Evolutionary conservation across 2,888 invertebrate genomes (phyloP).

Genomic region (Adelphocoris suturalis): DNA sequence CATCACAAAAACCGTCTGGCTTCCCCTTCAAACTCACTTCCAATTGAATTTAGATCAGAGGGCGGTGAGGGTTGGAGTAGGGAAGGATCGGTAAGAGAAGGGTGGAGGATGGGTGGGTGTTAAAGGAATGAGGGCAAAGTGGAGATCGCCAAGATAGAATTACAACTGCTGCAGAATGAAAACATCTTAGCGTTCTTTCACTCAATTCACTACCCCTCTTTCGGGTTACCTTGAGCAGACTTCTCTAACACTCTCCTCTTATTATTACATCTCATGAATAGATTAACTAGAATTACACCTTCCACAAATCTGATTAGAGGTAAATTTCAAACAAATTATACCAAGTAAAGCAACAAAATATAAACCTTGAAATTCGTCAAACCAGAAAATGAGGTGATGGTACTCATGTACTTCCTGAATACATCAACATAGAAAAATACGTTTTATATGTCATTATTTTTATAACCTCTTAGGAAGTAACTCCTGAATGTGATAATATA

Average conservation of each 20-base stretch:
- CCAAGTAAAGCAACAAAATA: too few species aligned
- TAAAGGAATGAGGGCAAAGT: constrained; percentile 27
- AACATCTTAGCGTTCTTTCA: constrained; percentile 53
- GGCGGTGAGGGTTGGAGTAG: neutral
- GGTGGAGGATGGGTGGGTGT: neutral
- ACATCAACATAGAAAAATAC: too few species aligned
- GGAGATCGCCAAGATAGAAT: constrained; percentile 61
- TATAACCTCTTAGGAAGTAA: too few species aligned
- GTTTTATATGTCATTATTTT: too few species aligned
- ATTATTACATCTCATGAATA: constrained; percentile 14
- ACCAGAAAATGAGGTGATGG: too few species aligned
- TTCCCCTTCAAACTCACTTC: constrained; percentile 65
- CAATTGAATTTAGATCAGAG: constrained; percentile 68
- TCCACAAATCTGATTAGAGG: neutral
- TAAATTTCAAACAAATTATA: neutral
- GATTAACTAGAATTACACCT: constrained; percentile 31
- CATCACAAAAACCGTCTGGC: constrained; percentile 64
- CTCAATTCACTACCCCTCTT: constrained; percentile 14
- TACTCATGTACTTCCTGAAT: too few species aligned
- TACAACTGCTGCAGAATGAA: constrained; percentile 60
- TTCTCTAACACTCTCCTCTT: neutral
- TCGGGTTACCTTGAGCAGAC: neutral
- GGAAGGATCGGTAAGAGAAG: too few species aligned
- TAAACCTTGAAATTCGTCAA: too few species aligned
- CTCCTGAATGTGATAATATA: too few species aligned